These are phyloP conservation scores for Mythimna ferrago DNA, from an alignment of 2,888 invertebrate species.

Conservation along the genomic window DNA sequence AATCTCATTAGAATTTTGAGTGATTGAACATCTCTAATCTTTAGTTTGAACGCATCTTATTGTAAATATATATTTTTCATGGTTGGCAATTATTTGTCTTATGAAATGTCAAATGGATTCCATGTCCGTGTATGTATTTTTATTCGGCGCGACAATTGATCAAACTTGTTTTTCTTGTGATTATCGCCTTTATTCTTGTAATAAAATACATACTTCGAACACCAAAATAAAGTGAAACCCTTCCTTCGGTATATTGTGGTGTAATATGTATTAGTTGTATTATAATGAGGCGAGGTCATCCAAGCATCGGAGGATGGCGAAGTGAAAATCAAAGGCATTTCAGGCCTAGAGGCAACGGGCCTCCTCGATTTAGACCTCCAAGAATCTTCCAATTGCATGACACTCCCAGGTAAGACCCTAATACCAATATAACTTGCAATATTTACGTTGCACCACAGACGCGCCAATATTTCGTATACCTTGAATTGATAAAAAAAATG, in stretches of 20 bases:
- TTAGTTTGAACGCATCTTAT: conserved; percentile 13
- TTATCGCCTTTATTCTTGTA: conserved; percentile 34
- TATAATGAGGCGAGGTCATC: conserved; percentile 88
- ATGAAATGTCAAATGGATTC: conserved; percentile 71
- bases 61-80: conserved; percentile 31
- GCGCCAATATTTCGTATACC: conserved; percentile 71
- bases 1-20: too few relatives aligned
- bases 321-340: conserved; percentile 84
- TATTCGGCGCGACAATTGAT: conserved; percentile 76
- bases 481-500: conserved; percentile 29
- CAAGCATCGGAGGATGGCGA: conserved; percentile 85
- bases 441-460: conserved; percentile 69
- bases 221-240: conserved; percentile 36
- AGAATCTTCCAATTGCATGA: conserved; percentile 74
- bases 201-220: conserved; percentile 37
- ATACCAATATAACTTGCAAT: conserved; percentile 16
- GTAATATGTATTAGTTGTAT: conserved; percentile 77
- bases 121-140: conserved; percentile 70
- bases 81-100: conserved; percentile 51
- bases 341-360: conserved; percentile 80
- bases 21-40: too few relatives aligned
- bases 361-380: conserved; percentile 78
- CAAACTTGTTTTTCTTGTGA: conserved; percentile 68
- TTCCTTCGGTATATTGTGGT: conserved; percentile 19
- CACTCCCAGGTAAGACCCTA: conserved; percentile 73